Percentiles rank a stretch among this genome's conserved stretches.
phyloP scores from a whole-genome alignment of 2,113 vertebrate species.

The Vireo altiloquus region DNA sequence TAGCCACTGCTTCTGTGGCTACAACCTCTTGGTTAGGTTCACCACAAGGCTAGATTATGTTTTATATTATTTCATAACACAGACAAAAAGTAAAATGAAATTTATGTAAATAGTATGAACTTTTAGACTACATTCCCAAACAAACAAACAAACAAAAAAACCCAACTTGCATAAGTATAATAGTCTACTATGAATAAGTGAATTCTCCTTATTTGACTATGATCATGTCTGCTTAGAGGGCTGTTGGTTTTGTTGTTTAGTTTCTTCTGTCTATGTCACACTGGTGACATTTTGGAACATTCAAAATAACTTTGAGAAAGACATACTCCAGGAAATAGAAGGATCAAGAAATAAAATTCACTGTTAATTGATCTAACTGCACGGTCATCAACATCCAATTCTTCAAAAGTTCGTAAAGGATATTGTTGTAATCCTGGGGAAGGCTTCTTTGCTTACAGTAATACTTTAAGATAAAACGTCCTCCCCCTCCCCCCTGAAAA shows the following conservation, averaged over 20 bases:
- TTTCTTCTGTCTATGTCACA: not conserved
- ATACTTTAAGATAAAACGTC: not conserved
- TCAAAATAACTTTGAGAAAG: not conserved
- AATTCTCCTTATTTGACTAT: not conserved
- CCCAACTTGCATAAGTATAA: not conserved
- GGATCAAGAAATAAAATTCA: not conserved
- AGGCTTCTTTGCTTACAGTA: not conserved
- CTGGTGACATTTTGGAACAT: not conserved
- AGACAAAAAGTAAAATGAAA: not conserved
- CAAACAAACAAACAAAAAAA: not conserved
- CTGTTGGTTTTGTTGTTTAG: not conserved
- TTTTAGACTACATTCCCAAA: not conserved
- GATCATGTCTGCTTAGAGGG: not conserved
- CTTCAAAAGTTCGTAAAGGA: not conserved
- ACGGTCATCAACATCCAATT: not conserved
- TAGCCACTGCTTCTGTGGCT: not conserved
- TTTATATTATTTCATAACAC: not conserved
- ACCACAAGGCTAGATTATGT: not conserved
- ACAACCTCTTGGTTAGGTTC: not conserved
- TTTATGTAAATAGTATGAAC: not conserved
- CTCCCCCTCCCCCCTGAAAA: rapidly evolving
- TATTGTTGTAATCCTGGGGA: not conserved
- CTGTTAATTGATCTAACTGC: not conserved
- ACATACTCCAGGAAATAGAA: not conserved
- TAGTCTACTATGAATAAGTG: not conserved